A percentile compares a stretch with the other conserved stretches of the same genome.
Conservation (phyloP, 2,797 vertebrate genomes). For the Gila robusta region DNA sequence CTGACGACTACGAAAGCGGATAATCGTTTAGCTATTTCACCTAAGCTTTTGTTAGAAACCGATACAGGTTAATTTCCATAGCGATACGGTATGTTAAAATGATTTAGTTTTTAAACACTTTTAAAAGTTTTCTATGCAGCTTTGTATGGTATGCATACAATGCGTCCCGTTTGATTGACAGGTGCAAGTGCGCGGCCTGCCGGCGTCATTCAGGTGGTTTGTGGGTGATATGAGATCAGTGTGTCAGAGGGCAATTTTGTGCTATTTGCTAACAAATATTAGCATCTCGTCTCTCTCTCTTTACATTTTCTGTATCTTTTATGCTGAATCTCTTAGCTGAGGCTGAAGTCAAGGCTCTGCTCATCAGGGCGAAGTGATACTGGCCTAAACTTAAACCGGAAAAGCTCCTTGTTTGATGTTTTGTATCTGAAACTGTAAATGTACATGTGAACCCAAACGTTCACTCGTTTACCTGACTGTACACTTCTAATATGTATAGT, state of each 20-base stretch:
- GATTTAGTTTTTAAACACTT: not conserved
- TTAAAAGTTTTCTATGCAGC: not conserved
- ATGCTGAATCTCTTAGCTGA: not conserved
- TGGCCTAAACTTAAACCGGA: slow-evolving; percentile 22
- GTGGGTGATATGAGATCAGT: not conserved
- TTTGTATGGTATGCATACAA: slow-evolving; percentile 34
- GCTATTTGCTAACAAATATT: not conserved
- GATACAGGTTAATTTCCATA: not conserved
- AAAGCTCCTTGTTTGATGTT: slow-evolving; percentile 1
- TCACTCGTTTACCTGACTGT: not conserved
- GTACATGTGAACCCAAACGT: not conserved
- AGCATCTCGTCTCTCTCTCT: not conserved
- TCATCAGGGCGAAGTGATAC: not conserved
- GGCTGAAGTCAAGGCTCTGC: not conserved
- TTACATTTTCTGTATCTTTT: not conserved
- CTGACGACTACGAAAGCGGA: not conserved
- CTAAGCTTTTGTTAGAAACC: not conserved
- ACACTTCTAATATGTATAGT: not conserved
- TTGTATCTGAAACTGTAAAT: not conserved
- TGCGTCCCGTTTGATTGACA: slow-evolving; percentile 49
- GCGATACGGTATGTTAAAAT: not conserved
- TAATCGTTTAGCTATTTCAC: not conserved
- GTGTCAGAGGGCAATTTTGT: not conserved
- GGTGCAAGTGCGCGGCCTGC: slow-evolving; percentile 44
- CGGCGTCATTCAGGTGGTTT: slow-evolving; percentile 22